phyloP scores from a whole-genome alignment of 1,140 invertebrate species.

The Hylaeus volcanicus region DNA sequence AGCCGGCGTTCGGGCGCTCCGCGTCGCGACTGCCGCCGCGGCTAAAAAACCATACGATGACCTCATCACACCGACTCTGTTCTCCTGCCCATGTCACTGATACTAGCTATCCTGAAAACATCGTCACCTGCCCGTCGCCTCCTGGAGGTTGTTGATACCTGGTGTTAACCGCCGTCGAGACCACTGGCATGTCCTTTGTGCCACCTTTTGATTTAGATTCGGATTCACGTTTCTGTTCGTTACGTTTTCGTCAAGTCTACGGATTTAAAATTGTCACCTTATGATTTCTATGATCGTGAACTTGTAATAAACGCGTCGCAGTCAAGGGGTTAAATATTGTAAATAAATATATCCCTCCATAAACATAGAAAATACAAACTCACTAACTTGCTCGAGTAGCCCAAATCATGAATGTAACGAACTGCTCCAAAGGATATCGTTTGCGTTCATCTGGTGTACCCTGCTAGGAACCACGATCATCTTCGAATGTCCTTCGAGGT shows the following conservation, averaged over 20 bases:
- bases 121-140: conserved; percentile 40
- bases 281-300: no score
- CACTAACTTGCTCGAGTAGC: no score
- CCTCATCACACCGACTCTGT: conserved; percentile 72
- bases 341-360: no score
- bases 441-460: conserved; percentile 20
- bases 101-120: conserved; percentile 76
- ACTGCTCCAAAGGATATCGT: neutral
- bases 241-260: no score
- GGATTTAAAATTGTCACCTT: no score
- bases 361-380: no score
- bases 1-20: conserved; percentile 70
- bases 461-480: neutral
- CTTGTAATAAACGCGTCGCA: no score
- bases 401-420: no score
- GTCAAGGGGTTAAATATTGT: no score
- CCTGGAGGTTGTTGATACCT: conserved; percentile 32
- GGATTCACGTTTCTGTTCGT: no score
- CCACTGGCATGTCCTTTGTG: neutral
- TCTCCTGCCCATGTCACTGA: conserved; percentile 66
- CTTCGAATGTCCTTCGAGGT: neutral
- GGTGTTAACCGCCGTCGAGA: neutral
- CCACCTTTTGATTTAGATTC: no score
- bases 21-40: conserved; percentile 71
- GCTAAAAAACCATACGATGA: conserved; percentile 76